phyloP scores from a whole-genome alignment of 2,888 invertebrate genomes.

The Aporophyla lueneburgensis region DNA sequence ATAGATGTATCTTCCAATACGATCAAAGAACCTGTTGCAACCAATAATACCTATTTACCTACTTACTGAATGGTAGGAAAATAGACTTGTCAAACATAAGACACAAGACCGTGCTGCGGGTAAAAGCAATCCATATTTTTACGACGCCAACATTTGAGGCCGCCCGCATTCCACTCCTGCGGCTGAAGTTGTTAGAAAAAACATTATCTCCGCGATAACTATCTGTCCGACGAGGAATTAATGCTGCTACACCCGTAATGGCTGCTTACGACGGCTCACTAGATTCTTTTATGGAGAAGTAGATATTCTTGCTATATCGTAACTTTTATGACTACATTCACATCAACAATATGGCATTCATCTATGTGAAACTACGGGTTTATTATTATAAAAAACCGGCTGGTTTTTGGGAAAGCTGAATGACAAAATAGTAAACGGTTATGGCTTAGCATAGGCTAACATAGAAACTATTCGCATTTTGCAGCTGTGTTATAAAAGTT shows the following conservation, averaged over 20 bases:
- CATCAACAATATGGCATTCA: constrained; percentile 13
- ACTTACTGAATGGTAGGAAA: background rate
- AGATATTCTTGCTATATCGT: constrained; percentile 40
- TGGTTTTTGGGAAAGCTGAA: constrained; percentile 13
- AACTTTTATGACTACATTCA: constrained; percentile 23
- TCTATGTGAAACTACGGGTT: constrained; percentile 24
- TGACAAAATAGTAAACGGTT: background rate
- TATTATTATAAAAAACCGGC: background rate
- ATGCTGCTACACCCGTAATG: constrained; percentile 58
- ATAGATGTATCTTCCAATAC: background rate
- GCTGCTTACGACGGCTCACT: constrained; percentile 21
- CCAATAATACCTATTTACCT: background rate
- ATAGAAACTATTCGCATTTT: too few species aligned
- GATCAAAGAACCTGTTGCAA: background rate
- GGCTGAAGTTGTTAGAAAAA: constrained; percentile 57
- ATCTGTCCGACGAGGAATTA: constrained; percentile 49
- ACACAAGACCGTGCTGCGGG: constrained; percentile 4
- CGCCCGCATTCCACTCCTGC: constrained; percentile 65
- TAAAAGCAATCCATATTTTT: constrained; percentile 58
- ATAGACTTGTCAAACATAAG: constrained; percentile 18
- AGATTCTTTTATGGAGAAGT: constrained; percentile 22
- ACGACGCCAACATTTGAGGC: constrained; percentile 55
- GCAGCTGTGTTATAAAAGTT: background rate
- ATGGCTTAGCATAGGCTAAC: too few species aligned
- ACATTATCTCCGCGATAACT: constrained; percentile 57